Percentiles rank a stretch among this genome's conserved stretches.
Conservation (phyloP, 1,140 invertebrate species). For the Lepidurus couesii region DNA sequence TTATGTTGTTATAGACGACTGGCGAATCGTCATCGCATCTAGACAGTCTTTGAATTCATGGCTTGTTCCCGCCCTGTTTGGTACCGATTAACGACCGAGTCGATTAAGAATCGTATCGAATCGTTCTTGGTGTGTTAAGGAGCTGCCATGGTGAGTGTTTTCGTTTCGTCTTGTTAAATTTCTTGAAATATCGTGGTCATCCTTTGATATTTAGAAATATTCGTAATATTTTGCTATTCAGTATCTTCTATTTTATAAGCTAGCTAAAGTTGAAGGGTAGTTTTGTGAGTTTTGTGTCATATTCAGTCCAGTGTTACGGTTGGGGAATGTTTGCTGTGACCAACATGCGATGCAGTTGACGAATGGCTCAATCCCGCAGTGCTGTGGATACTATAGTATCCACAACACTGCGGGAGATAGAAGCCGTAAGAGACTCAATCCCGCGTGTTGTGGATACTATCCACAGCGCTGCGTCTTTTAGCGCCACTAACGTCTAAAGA, state of each 20-base stretch:
- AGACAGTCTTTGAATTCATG: no score
- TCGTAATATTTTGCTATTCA: not conserved
- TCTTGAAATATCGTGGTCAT: slow-evolving; percentile 11
- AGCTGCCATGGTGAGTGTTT: slow-evolving; percentile 21
- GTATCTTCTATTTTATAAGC: not conserved
- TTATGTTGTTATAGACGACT: no score
- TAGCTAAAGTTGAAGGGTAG: not conserved
- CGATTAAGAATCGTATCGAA: not conserved
- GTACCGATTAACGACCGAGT: not conserved
- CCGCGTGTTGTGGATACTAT: no score
- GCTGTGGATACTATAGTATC: not conserved
- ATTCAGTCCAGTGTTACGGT: not conserved
- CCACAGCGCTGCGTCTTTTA: no score
- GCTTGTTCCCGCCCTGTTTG: not conserved
- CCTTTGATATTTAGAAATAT: not conserved
- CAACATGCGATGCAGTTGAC: not conserved
- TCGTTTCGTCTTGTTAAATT: not conserved
- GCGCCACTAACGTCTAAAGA: no score
- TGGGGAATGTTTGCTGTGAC: not conserved
- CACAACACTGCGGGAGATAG: no score
- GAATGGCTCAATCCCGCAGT: no score
- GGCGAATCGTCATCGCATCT: no score
- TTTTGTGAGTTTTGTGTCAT: not conserved
- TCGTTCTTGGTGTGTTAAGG: slow-evolving; percentile 16
- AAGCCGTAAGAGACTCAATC: no score